Conservation (phyloP, 2,797 vertebrate genomes). For the Cyclura pinguis region DNA sequence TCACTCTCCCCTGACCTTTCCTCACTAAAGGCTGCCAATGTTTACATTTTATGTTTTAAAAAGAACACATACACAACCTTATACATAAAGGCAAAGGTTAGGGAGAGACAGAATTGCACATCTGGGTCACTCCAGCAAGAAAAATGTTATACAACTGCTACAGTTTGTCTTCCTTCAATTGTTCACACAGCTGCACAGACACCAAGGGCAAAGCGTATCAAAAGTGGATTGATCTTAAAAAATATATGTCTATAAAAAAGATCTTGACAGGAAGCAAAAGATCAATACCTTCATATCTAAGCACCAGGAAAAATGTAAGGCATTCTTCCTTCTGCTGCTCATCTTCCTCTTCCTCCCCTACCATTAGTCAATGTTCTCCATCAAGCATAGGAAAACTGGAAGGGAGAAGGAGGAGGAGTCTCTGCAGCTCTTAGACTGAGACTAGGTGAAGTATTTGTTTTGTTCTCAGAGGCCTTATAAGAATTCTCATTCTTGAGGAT, state of each 20-base stretch:
- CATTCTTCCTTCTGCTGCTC: not conserved
- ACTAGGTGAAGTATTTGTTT: not conserved
- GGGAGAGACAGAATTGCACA: not conserved
- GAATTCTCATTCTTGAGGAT: not conserved
- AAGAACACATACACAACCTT: not conserved
- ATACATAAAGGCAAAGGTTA: not conserved
- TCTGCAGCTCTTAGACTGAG: not conserved
- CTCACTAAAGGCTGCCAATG: not conserved
- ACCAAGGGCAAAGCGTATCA: constrained; percentile 10
- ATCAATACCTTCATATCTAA: constrained; percentile 50
- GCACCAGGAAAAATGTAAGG: constrained; percentile 2
- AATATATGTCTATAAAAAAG: constrained; percentile 20
- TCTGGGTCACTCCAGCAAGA: not conserved
- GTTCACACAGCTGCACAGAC: not conserved
- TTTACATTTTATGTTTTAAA: not conserved
- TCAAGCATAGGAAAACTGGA: not conserved
- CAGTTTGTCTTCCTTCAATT: not conserved
- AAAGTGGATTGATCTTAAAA: constrained; percentile 39
- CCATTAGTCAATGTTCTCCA: constrained; percentile 12
- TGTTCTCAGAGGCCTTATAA: too few relatives aligned
- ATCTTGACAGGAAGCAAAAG: constrained; percentile 31
- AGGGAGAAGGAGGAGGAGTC: not conserved
- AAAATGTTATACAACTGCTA: not conserved
- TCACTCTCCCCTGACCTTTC: constrained; percentile 31
- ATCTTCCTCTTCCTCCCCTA: constrained; percentile 5